Conservation (phyloP, 2,113 vertebrate genomes). For the Phoxinus phoxinus region DNA sequence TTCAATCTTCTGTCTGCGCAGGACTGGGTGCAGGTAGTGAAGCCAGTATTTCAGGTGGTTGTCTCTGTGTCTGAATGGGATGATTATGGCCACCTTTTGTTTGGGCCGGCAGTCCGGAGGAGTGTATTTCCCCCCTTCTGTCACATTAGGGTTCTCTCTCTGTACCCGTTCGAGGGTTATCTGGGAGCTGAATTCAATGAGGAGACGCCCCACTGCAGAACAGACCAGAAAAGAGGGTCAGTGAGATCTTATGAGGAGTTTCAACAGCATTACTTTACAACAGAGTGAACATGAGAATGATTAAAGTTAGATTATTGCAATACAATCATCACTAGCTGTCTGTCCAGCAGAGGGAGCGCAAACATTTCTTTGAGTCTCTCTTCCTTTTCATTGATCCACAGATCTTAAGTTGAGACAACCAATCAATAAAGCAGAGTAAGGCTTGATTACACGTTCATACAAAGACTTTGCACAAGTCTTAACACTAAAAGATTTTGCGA, state of each 20-base stretch:
- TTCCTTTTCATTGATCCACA: conserved; percentile 32
- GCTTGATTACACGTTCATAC: conserved; percentile 25
- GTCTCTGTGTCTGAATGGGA: conserved; percentile 95
- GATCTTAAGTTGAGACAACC: conserved; percentile 27
- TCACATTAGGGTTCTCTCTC: conserved; percentile 95
- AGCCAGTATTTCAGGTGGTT: conserved; percentile 99
- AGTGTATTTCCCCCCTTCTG: conserved; percentile 88
- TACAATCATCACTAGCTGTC: conserved; percentile 53
- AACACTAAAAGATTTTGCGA: background rate
- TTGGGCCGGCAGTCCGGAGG: conserved; percentile 88
- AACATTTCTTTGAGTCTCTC: background rate
- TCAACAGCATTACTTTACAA: conserved; percentile 33
- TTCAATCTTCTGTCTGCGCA: conserved; percentile 92
- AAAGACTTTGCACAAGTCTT: background rate
- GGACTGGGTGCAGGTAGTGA: conserved; percentile 96
- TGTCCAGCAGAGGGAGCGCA: conserved; percentile 37
- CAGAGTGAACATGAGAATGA: conserved; percentile 38
- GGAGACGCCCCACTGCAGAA: conserved; percentile 88
- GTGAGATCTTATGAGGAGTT: conserved; percentile 22
- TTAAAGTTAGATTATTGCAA: conserved; percentile 26
- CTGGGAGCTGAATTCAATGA: conserved; percentile 96
- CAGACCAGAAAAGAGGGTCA: conserved; percentile 56
- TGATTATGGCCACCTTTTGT: conserved; percentile 97
- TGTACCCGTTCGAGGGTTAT: conserved; percentile 98
- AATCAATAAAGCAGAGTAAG: conserved; percentile 45